phyloP scores from a whole-genome alignment of 2,113 vertebrate species.

The Scophthalmus maximus region DNA sequence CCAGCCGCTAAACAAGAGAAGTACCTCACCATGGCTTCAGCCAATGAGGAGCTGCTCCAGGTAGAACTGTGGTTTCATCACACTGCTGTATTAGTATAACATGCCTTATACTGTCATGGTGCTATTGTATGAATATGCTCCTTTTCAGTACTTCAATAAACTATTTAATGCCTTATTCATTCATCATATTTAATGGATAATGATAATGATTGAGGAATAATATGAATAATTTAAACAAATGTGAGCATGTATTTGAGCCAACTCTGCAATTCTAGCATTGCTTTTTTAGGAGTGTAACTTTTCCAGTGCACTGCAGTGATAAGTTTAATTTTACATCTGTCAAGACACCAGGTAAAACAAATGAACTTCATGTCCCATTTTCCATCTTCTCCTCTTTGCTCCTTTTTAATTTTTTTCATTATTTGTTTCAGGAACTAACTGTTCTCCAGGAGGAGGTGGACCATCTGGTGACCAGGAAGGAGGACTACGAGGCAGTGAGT shows the following conservation, averaged over 20 bases:
- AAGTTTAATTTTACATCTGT: too few species aligned
- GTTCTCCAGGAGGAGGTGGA: constrained; percentile 77
- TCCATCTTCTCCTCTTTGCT: neutral
- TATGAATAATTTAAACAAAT: too few species aligned
- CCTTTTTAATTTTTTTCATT: too few species aligned
- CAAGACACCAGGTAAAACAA: too few species aligned
- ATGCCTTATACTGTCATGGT: neutral
- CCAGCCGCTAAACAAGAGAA: constrained; percentile 87
- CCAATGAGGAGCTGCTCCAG: constrained; percentile 92
- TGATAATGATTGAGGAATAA: too few species aligned
- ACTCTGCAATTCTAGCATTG: neutral
- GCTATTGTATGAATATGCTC: too few species aligned
- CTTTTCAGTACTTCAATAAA: too few species aligned
- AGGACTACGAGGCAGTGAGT: constrained; percentile 71
- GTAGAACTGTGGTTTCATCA: constrained; percentile 64
- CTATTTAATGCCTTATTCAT: too few species aligned
- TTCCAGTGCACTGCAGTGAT: neutral
- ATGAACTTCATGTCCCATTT: too few species aligned
- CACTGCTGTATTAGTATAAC: neutral
- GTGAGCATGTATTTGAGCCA: neutral
- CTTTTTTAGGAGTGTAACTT: neutral
- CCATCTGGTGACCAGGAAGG: constrained; percentile 63
- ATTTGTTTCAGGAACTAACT: constrained; percentile 52
- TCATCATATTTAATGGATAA: too few species aligned
- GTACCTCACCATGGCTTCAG: constrained; percentile 88